Base-by-base conservation (phyloP, 2,797 vertebrate species). In the Crypturellus tataupa region DNA sequence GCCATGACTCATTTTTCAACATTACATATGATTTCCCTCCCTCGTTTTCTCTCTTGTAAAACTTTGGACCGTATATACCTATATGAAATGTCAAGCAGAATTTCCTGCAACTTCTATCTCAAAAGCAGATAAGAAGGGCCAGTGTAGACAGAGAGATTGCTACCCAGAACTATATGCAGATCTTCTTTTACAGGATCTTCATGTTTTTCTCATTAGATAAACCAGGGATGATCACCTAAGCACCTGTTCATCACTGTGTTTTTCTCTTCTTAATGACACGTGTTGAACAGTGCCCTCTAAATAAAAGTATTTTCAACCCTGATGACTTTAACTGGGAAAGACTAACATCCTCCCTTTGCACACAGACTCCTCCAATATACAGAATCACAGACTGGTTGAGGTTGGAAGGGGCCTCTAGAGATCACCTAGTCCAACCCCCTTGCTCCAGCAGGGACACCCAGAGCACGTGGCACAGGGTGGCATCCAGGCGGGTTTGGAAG, bases 1-100 rank as follows among this genome's bases (percentile, higher is more conserved):
- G 14, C 7, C 21, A 8, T 7, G 33, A 46, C 16, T 55, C 9
- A 4, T 13, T 63, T 86, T 21, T 20, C 46, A 80, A 40, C 14
- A 8, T 49, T 27, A 73, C 7, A 23, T 76, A 20, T 37, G 3
- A 4, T 10, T 63, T 64, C 27, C 58, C 8, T 46, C 21, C 12
- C 9, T 73, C 17, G 42, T 55, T 68, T 51, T 78, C 5, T 67
- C 40, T 60, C 25, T 42, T 37, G 35, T 69, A 37, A 53, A 75
- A 3, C 7, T 20, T 1, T 9, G 29, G 59, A 6, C 20, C 58
- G 10, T 7, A 14, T 14, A 42, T 12, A 10, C 5, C 0, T 0
- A 12, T 29, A 87, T 19, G 33, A 82, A 73, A 51, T 18, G 10
- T 39, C 20, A 56, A 31, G 19, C 31, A 51, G 1, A 19, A 24